Base-by-base conservation (phyloP, 2,888 invertebrate genomes). In the Stratiomys singularior region DNA sequence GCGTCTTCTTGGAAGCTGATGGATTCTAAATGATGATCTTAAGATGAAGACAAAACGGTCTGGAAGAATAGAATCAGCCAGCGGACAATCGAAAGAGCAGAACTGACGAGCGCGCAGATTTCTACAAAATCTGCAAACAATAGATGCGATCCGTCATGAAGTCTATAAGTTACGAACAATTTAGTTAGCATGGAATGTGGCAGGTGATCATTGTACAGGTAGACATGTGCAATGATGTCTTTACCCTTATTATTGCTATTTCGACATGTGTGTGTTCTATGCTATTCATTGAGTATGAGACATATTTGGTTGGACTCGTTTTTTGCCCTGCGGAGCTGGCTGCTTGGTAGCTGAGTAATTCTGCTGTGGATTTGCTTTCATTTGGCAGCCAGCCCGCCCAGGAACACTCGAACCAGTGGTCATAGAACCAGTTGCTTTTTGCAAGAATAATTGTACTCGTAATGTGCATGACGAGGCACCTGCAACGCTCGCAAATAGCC, bases 131-230 rank as follows among this genome's bases (percentile, higher is more conserved):
- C 74, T 58, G 58, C 60, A 60, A 30, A 76, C 64, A 76, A 66
- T 78, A 44, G 58, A 58, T 74, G 30, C 74, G 60, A 52, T 74
- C 27, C 74, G 66, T 79, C 77, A 77, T 74, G 72, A 77, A 77
- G 79, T 79, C 74, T 77, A 79, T 72, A 79, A 77, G 77, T 79
- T 79, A 77, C 74, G 77, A 47, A 64, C 47, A 30, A 46, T 67
- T 69, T 60, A 46, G 46, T 60, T 71, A 67, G 71, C 37, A 30
- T 69, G 58, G 71, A 71, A 67, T 72, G 60, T 60, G 74, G 74
- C 74, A 74, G 74, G 74, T 74, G 74, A 74, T 37, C 67, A n/a
- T 21, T 46, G 46, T 52, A 52, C 52, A 52, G 52, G 52, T 52
- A 37, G 58, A 74, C 74, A 74, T 74, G 60, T 58, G 74, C 74